Conservation (phyloP, 2,797 vertebrate genomes). For the Thalassophryne amazonica region DNA sequence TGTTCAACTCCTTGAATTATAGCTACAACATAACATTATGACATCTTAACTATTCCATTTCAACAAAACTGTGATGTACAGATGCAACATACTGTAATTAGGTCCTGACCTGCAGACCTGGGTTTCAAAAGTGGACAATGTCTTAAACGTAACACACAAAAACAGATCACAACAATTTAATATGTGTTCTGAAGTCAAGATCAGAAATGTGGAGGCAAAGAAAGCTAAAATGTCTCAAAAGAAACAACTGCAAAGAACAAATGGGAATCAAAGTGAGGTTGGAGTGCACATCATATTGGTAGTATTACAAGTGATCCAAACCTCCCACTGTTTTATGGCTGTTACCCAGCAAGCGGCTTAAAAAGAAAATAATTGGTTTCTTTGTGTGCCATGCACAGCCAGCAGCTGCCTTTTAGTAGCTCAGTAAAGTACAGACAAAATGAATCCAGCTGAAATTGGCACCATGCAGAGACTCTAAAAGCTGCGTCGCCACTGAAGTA, state of each 20-base stretch:
- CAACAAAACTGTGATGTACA: too few species aligned
- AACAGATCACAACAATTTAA: constrained; percentile 52
- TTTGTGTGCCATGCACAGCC: constrained; percentile 68
- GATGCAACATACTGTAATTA: too few species aligned
- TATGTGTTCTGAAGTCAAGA: constrained; percentile 27
- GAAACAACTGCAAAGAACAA: constrained; percentile 33
- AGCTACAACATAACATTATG: too few species aligned
- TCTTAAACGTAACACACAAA: constrained; percentile 54
- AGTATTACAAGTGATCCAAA: constrained; percentile 72
- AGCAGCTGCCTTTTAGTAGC: constrained; percentile 50
- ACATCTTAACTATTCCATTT: too few species aligned
- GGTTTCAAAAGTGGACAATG: too few species aligned
- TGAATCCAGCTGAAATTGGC: constrained; percentile 60
- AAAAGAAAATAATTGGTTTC: constrained; percentile 45
- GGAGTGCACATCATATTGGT: too few species aligned
- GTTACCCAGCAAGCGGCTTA: constrained; percentile 62
- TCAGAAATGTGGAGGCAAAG: constrained; percentile 14
- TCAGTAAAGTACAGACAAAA: constrained; percentile 58
- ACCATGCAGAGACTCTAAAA: constrained; percentile 67
- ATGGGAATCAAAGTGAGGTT: constrained; percentile 26
- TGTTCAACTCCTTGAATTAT: too few species aligned
- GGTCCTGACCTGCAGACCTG: too few species aligned
- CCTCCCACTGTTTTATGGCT: constrained; percentile 77
- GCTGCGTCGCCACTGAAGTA: constrained; percentile 68
- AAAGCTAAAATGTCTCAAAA: too few species aligned